Evolutionary conservation across 2,113 vertebrate species (phyloP).

Genomic region (Morone saxatilis): DNA sequence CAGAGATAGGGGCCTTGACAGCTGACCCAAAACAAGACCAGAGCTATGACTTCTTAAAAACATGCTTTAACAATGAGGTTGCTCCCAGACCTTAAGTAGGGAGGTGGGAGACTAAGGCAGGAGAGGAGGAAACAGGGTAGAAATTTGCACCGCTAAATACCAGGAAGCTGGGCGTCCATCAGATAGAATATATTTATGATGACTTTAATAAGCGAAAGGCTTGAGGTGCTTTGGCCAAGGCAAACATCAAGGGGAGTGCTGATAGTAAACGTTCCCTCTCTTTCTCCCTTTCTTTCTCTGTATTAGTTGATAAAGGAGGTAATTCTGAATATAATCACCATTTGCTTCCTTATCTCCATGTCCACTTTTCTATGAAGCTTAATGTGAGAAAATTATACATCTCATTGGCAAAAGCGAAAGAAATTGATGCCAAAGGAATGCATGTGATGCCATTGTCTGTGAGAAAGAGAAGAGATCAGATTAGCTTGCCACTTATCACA

Average conservation of each 20-base stretch:
- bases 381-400: slow-evolving; percentile 80
- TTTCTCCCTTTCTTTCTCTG: slow-evolving; percentile 67
- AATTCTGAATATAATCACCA: slow-evolving; percentile 82
- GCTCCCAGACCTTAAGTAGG: slow-evolving; percentile 62
- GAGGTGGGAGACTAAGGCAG: slow-evolving; percentile 36
- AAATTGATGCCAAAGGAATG: slow-evolving; percentile 63
- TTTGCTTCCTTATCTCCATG: slow-evolving; percentile 86
- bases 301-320: slow-evolving; percentile 54
- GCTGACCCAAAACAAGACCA: slow-evolving; percentile 77
- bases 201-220: slow-evolving; percentile 84
- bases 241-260: slow-evolving; percentile 83
- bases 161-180: slow-evolving; percentile 83
- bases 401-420: slow-evolving; percentile 40
- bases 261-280: slow-evolving; percentile 81
- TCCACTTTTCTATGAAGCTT: slow-evolving; percentile 70
- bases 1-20: slow-evolving; percentile 77
- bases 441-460: slow-evolving; percentile 60
- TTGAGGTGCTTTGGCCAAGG: slow-evolving; percentile 81
- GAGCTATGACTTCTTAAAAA: slow-evolving; percentile 73
- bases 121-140: slow-evolving; percentile 51
- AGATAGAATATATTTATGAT: slow-evolving; percentile 80
- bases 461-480: slow-evolving; percentile 64
- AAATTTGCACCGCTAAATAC: slow-evolving; percentile 71
- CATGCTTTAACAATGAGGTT: slow-evolving; percentile 83
- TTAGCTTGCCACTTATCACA: slow-evolving; percentile 77